These are phyloP conservation scores for Diarsia mendica DNA, from an alignment of 2,888 invertebrate species.

Conservation along the genomic window DNA sequence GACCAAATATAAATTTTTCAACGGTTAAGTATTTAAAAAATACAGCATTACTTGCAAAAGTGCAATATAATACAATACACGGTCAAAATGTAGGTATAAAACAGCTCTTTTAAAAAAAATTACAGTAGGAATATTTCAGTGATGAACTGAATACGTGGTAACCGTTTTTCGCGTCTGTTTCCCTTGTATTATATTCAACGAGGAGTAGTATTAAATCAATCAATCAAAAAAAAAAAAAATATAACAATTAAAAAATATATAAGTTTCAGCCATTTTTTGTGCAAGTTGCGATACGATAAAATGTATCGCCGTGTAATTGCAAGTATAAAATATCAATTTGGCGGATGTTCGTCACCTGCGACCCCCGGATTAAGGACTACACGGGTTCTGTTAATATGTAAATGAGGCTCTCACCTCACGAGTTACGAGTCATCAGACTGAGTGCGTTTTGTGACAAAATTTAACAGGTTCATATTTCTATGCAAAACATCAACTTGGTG, in stretches of 20 bases:
- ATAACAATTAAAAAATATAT: conserved; percentile 24
- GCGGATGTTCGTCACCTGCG: conserved; percentile 72
- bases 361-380: conserved; percentile 69
- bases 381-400: conserved; percentile 71
- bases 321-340: conserved; percentile 75
- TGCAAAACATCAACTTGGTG: conserved; percentile 55
- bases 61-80: too few relatives aligned
- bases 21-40: too few relatives aligned
- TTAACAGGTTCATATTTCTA: conserved; percentile 63
- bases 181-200: too few relatives aligned
- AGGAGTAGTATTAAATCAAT: conserved; percentile 9
- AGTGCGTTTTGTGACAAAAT: conserved; percentile 67
- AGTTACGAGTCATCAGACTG: conserved; percentile 59
- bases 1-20: too few relatives aligned
- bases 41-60: too few relatives aligned
- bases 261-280: conserved; percentile 34
- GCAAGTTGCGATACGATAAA: conserved; percentile 48
- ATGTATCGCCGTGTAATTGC: conserved; percentile 67
- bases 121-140: too few relatives aligned
- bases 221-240: too few relatives aligned
- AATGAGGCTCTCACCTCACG: conserved; percentile 67
- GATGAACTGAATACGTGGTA: too few relatives aligned
- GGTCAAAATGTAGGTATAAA: too few relatives aligned
- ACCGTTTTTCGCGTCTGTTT: too few relatives aligned
- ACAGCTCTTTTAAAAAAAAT: too few relatives aligned